Evolutionary conservation across 1,140 invertebrate genomes (phyloP).

Genomic region (Euglossa dilemma): DNA sequence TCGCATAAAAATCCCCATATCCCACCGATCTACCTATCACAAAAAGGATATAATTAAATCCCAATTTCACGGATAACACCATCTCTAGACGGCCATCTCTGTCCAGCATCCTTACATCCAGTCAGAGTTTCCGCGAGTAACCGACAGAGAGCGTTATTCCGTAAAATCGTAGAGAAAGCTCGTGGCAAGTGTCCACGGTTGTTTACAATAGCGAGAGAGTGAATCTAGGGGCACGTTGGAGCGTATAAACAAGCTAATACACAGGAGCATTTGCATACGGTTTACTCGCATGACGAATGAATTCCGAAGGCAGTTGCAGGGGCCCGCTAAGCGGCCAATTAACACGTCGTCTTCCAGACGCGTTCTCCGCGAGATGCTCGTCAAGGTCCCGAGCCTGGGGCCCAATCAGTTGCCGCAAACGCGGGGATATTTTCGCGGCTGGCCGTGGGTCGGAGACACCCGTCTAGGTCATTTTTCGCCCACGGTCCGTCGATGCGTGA

Average conservation of each 20-base stretch:
- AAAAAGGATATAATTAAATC: too few relatives aligned
- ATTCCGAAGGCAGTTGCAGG: neutral
- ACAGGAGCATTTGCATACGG: neutral
- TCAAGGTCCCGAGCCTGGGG: neutral
- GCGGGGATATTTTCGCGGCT: neutral
- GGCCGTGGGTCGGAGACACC: neutral
- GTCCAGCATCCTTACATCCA: too few relatives aligned
- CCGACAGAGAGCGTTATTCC: too few relatives aligned
- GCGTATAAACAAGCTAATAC: neutral
- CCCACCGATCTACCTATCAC: too few relatives aligned
- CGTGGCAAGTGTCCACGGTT: too few relatives aligned
- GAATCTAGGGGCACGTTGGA: too few relatives aligned
- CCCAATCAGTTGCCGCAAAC: neutral
- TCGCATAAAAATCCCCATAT: too few relatives aligned
- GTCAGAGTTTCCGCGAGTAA: too few relatives aligned
- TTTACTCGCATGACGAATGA: slow-evolving; percentile 1
- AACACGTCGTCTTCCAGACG: neutral
- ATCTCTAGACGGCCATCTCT: too few relatives aligned
- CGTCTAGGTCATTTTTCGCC: slow-evolving; percentile 5
- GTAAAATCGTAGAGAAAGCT: too few relatives aligned
- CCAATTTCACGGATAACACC: too few relatives aligned
- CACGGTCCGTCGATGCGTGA: neutral
- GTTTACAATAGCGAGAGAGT: neutral
- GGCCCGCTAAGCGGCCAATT: slow-evolving; percentile 9
- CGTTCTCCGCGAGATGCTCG: neutral